Conservation (phyloP, 2,113 vertebrate species). For the Sprattus sprattus region DNA sequence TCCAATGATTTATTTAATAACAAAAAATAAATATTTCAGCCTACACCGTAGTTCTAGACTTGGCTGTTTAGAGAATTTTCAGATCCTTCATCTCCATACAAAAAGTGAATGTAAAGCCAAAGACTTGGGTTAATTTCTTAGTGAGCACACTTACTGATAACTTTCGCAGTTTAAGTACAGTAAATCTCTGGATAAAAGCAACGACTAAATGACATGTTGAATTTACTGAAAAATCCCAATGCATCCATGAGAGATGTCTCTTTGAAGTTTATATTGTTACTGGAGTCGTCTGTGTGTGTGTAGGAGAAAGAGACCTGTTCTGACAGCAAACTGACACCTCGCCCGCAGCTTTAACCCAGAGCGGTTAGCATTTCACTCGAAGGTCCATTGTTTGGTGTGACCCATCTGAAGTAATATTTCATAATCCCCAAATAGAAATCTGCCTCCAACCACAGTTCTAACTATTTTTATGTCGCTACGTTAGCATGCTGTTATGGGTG, state of each 20-base stretch:
- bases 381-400: slow-evolving; percentile 43
- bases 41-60: no score
- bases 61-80: neutral
- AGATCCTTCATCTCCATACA: neutral
- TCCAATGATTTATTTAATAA: neutral
- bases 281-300: slow-evolving; percentile 25
- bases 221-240: slow-evolving; percentile 8
- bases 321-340: slow-evolving; percentile 41
- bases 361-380: slow-evolving; percentile 45
- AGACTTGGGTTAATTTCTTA: neutral
- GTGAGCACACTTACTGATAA: neutral
- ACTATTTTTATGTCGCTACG: slow-evolving; percentile 80
- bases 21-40: no score
- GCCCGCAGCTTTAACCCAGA: slow-evolving; percentile 22
- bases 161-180: neutral
- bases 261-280: slow-evolving; percentile 1
- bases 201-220: neutral
- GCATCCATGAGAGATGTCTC: neutral
- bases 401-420: slow-evolving; percentile 51
- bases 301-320: slow-evolving; percentile 4
- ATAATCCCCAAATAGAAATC: slow-evolving; percentile 75
- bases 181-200: slow-evolving; percentile 15
- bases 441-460: slow-evolving; percentile 72
- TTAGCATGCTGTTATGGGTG: slow-evolving; percentile 60
- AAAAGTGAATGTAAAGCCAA: neutral